These are phyloP conservation scores for Myxocyprinus asiaticus DNA, from an alignment of 2,113 vertebrate species.

Conservation along the genomic window DNA sequence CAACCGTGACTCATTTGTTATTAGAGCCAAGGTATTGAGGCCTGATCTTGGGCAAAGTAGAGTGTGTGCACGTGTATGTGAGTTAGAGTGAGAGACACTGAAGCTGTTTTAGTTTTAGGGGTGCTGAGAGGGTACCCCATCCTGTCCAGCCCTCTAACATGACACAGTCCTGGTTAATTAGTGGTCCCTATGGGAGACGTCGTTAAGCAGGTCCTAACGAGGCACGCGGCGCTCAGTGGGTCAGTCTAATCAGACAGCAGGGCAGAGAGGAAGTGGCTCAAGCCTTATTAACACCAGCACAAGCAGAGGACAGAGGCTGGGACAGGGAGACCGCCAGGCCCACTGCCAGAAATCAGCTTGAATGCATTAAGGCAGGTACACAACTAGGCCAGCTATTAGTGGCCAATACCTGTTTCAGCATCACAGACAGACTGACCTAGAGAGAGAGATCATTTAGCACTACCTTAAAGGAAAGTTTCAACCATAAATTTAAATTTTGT, in stretches of 20 bases:
- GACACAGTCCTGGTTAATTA: constrained; percentile 82
- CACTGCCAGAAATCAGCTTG: constrained; percentile 73
- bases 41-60: constrained; percentile 42
- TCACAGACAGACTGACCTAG: constrained; percentile 34
- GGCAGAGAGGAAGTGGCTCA: constrained; percentile 79
- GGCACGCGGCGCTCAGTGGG: constrained; percentile 74
- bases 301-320: constrained; percentile 65
- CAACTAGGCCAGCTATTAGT: constrained; percentile 52
- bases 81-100: constrained; percentile 51
- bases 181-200: constrained; percentile 80
- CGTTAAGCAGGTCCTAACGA: constrained; percentile 81
- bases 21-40: constrained; percentile 60
- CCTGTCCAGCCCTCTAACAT: constrained; percentile 74
- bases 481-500: not conserved
- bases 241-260: constrained; percentile 82
- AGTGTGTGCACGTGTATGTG: no score
- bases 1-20: constrained; percentile 68
- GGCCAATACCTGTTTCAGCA: constrained; percentile 49
- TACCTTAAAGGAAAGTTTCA: not conserved
- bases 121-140: constrained; percentile 63
- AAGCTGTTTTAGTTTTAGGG: constrained; percentile 64
- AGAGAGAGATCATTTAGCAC: not conserved
- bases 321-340: constrained; percentile 40
- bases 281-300: constrained; percentile 81
- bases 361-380: constrained; percentile 74